phyloP scores from a whole-genome alignment of 2,113 vertebrate species.

The Cyprinodon tularosa region DNA sequence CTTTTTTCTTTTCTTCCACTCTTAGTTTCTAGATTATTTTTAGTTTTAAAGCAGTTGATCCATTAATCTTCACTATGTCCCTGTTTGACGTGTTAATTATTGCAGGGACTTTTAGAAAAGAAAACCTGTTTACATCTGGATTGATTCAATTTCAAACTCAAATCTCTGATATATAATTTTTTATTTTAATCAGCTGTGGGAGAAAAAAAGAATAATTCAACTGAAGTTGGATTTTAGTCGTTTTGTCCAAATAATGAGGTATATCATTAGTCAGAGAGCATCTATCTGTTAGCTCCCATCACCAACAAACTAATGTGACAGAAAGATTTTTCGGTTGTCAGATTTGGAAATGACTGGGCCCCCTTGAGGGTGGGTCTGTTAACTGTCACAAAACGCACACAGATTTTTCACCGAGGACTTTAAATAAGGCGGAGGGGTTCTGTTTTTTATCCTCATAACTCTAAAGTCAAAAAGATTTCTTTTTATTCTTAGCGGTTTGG shows the following conservation, averaged over 20 bases:
- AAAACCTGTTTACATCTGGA: background rate
- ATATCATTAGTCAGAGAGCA: constrained; percentile 29
- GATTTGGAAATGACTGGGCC: constrained; percentile 23
- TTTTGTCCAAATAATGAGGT: constrained; percentile 17
- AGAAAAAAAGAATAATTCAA: constrained; percentile 16
- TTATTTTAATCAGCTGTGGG: constrained; percentile 22
- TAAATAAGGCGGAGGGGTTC: background rate
- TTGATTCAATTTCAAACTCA: too few relatives aligned
- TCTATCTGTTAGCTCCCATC: constrained; percentile 29
- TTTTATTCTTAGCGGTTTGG: too few relatives aligned
- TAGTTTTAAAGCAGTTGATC: background rate
- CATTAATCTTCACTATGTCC: background rate
- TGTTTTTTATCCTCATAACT: background rate
- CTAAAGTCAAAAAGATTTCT: background rate
- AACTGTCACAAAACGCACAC: constrained; percentile 11
- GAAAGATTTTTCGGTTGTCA: constrained; percentile 40
- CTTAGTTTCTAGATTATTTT: background rate
- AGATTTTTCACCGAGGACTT: constrained; percentile 20
- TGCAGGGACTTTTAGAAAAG: background rate
- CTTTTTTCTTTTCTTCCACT: too few relatives aligned
- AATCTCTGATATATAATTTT: too few relatives aligned
- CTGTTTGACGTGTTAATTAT: background rate
- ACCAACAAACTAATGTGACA: constrained; percentile 34
- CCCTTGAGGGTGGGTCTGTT: constrained; percentile 17
- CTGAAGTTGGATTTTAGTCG: constrained; percentile 13